phyloP scores from a whole-genome alignment of 2,113 vertebrate genomes.

The Cyphomyrus plagiostoma region DNA sequence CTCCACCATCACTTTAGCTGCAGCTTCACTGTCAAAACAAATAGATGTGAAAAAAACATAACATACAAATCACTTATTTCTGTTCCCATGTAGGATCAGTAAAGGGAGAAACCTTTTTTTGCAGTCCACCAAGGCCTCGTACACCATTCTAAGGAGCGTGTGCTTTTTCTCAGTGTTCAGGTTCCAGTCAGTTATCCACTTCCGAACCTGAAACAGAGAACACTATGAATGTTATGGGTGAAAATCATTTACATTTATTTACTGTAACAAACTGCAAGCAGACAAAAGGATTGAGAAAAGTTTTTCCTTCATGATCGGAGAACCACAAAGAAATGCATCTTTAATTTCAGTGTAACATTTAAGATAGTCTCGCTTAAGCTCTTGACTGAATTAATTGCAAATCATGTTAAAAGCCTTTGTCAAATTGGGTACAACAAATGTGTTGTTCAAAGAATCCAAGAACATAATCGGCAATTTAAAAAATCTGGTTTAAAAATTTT shows the following conservation, averaged over 20 bases:
- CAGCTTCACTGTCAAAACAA: conserved; percentile 68
- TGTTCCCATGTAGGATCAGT: background rate
- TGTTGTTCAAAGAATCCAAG: background rate
- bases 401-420: background rate
- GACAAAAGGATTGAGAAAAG: background rate
- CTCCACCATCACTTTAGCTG: conserved; percentile 98
- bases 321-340: background rate
- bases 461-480: background rate
- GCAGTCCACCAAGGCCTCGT: conserved; percentile 92
- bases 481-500: background rate
- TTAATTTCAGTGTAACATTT: background rate
- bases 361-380: background rate
- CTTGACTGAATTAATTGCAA: background rate
- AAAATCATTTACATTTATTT: background rate
- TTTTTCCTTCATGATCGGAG: background rate
- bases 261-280: background rate
- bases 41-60: background rate
- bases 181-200: conserved; percentile 91
- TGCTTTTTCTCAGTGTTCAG: conserved; percentile 93
- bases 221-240: background rate
- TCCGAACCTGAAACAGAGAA: conserved; percentile 71
- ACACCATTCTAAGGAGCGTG: conserved; percentile 82
- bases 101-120: conserved; percentile 78
- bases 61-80: background rate
- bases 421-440: background rate